Evolutionary conservation across 2,797 vertebrate species (phyloP).

Genomic region (Melanotaenia nigrans): DNA sequence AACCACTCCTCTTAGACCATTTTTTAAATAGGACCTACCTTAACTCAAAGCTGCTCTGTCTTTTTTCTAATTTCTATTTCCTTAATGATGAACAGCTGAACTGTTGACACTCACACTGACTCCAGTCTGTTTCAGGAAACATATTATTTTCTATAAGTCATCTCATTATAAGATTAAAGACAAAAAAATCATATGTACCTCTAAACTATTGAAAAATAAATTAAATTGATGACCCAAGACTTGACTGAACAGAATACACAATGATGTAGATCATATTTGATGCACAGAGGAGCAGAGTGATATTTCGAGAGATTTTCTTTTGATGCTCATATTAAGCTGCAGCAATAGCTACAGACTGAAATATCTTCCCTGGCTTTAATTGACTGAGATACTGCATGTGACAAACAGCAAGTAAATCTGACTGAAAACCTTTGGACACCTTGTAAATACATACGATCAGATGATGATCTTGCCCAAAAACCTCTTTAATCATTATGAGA

Average conservation of each 20-base stretch:
- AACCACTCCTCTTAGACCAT: conserved; percentile 13
- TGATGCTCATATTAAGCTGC: neutral
- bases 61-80: neutral
- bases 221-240: neutral
- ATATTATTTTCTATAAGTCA: neutral
- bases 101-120: conserved; percentile 23
- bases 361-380: neutral
- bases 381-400: neutral
- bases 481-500: too few relatives aligned
- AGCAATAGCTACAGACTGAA: neutral
- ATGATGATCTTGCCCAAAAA: too few relatives aligned
- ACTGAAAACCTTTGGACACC: neutral
- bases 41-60: conserved; percentile 17
- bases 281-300: neutral
- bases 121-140: neutral
- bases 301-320: neutral
- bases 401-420: neutral
- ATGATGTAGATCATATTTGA: neutral
- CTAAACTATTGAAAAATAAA: neutral
- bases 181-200: conserved; percentile 12
- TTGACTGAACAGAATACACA: neutral
- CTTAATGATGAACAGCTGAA: neutral
- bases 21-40: conserved; percentile 14
- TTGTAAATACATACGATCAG: too few relatives aligned
- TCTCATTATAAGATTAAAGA: conserved; percentile 1